Conservation (phyloP, 2,888 invertebrate species). For the Chalcis sispes region DNA sequence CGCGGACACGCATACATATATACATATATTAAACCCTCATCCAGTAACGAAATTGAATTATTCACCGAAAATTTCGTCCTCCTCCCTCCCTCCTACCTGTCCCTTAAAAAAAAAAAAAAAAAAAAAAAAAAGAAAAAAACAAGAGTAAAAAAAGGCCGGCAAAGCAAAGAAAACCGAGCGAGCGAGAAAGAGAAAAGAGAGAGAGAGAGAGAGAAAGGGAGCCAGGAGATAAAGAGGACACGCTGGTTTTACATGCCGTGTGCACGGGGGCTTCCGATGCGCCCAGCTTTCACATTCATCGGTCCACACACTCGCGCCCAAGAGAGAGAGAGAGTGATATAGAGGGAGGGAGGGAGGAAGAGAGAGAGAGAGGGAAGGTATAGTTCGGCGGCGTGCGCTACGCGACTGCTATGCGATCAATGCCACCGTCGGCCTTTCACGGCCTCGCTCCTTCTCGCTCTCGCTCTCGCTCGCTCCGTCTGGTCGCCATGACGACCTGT, state of each 20-base stretch:
- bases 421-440: constrained; percentile 68
- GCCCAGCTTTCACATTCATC: constrained; percentile 11
- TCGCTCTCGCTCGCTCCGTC: constrained; percentile 49
- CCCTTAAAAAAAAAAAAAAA: too few relatives aligned
- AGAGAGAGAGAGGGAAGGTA: background rate
- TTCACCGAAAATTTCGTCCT: too few relatives aligned
- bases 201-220: background rate
- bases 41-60: too few relatives aligned
- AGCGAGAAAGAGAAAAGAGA: background rate
- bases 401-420: constrained; percentile 72
- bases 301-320: background rate
- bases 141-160: background rate
- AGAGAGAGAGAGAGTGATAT: constrained; percentile 11
- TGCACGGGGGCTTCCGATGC: constrained; percentile 9
- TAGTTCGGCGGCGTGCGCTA: constrained; percentile 64
- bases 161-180: background rate
- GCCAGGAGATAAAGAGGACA: background rate
- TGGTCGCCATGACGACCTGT: constrained; percentile 70
- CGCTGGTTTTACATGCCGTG: constrained; percentile 13
- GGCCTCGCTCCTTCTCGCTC: constrained; percentile 61
- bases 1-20: too few relatives aligned
- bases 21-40: too few relatives aligned
- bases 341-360: background rate
- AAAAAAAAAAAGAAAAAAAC: background rate
- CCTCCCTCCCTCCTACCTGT: too few relatives aligned